Conservation (phyloP, 2,113 vertebrate genomes). For the Peromyscus maniculatus region DNA sequence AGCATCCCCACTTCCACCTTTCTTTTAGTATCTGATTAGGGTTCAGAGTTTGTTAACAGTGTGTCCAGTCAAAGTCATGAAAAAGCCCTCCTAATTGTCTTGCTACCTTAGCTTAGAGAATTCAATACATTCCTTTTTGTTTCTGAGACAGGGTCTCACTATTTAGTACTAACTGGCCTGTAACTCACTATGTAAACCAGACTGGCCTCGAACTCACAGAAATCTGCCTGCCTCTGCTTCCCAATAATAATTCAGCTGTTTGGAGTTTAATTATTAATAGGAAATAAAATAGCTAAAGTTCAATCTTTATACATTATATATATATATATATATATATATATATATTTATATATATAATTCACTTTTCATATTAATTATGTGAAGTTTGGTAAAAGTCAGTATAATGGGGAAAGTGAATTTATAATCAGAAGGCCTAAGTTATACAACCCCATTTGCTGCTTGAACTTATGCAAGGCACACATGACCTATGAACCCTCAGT, state of each 20-base stretch:
- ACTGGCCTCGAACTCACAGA: not conserved
- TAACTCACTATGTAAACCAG: not conserved
- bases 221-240: not conserved
- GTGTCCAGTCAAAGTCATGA: not conserved
- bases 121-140: not conserved
- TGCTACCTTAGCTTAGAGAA: not conserved
- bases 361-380: not conserved
- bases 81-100: constrained; percentile 30
- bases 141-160: not conserved
- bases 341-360: not conserved
- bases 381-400: not conserved
- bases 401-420: not conserved
- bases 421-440: not conserved
- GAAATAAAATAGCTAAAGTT: not conserved
- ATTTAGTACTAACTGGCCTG: not conserved
- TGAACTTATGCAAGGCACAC: not conserved
- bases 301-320: not conserved
- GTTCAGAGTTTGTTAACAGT: not conserved
- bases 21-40: not conserved
- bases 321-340: no score
- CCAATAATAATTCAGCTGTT: not conserved
- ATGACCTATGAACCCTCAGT: not conserved
- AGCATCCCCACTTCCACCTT: not conserved
- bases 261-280: constrained; percentile 21
- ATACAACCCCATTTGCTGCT: not conserved